These are phyloP conservation scores for Aporophyla nigra DNA, from an alignment of 2,888 invertebrate genomes.

Conservation along the genomic window DNA sequence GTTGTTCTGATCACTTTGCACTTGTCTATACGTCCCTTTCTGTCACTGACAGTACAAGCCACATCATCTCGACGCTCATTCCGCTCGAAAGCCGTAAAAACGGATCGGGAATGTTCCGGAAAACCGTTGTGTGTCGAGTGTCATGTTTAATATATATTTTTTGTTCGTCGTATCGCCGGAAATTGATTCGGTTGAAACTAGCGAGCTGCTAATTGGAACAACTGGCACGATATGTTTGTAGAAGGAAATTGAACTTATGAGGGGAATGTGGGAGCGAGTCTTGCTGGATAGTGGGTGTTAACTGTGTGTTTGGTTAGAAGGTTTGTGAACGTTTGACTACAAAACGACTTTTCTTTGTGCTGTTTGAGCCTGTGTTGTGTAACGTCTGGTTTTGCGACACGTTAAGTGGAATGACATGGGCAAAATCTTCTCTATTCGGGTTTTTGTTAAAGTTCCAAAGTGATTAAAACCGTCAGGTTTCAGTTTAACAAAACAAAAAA, in stretches of 20 bases:
- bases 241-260: constrained; percentile 66
- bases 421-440: neutral
- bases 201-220: constrained; percentile 66
- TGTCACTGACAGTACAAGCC: constrained; percentile 4
- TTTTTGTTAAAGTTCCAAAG: neutral
- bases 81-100: constrained; percentile 46
- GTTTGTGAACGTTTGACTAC: neutral
- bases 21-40: neutral
- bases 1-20: neutral
- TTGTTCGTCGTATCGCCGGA: constrained; percentile 64
- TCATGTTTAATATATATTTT: constrained; percentile 64
- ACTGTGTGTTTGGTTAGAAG: constrained; percentile 17
- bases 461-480: neutral
- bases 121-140: constrained; percentile 51
- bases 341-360: neutral
- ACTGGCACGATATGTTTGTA: constrained; percentile 60
- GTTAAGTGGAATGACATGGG: neutral
- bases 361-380: neutral
- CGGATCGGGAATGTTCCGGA: constrained; percentile 41
- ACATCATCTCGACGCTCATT: constrained; percentile 38
- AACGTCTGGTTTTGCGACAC: neutral
- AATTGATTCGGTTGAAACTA: constrained; percentile 71
- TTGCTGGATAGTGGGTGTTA: constrained; percentile 23
- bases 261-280: constrained; percentile 41
- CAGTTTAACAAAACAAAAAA: neutral